A percentile compares a stretch with the other conserved stretches of the same genome.
Conservation (phyloP, 2,888 invertebrate genomes). For the Andrena chrysosceles region DNA sequence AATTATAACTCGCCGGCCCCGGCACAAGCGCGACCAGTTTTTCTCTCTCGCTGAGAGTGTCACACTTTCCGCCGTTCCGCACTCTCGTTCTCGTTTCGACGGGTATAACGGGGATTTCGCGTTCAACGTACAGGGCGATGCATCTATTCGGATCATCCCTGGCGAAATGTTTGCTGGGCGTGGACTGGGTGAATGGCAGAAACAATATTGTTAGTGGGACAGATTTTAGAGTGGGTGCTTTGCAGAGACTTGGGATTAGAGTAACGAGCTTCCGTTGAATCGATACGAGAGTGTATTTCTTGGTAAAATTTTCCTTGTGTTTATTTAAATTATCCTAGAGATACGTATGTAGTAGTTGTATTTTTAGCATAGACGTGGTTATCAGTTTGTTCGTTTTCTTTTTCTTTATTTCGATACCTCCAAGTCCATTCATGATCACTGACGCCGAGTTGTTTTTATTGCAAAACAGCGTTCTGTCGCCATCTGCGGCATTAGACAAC, state of each 20-base stretch:
- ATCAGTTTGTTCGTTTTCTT: too few species aligned
- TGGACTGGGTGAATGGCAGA: background rate
- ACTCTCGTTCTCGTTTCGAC: conserved; percentile 44
- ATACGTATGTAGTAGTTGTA: too few species aligned
- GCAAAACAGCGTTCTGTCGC: background rate
- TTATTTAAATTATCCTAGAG: too few species aligned
- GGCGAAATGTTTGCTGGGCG: background rate
- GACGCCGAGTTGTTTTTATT: background rate
- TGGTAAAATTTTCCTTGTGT: too few species aligned
- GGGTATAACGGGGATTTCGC: conserved; percentile 21
- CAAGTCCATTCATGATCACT: too few species aligned
- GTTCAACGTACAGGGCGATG: background rate
- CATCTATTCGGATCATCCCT: too few species aligned
- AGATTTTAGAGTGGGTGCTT: background rate
- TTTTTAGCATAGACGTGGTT: too few species aligned
- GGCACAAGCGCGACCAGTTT: conserved; percentile 17
- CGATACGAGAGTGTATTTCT: too few species aligned
- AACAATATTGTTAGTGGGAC: background rate
- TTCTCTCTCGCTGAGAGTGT: conserved; percentile 17
- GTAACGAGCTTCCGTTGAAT: too few species aligned
- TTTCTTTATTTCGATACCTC: too few species aligned
- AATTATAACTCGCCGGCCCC: conserved; percentile 49
- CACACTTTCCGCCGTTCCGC: conserved; percentile 43
- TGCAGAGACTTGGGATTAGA: too few species aligned
- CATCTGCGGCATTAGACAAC: background rate